Conservation (phyloP, 2,113 vertebrate genomes). For the Cryptomyrus ogoouensis region DNA sequence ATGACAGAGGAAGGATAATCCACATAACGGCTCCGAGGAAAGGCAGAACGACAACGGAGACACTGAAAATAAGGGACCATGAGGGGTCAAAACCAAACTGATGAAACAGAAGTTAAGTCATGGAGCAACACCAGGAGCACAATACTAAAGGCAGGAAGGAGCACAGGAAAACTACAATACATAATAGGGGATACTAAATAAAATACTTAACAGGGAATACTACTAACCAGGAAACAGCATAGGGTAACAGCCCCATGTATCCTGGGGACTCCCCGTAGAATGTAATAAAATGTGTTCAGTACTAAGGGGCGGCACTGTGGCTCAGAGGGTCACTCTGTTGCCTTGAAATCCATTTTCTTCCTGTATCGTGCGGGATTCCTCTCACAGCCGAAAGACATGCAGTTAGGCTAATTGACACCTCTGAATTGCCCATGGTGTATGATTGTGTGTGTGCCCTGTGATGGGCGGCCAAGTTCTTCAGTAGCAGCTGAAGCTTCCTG, state of each 20-base stretch:
- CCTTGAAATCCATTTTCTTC: background rate
- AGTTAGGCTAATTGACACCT: background rate
- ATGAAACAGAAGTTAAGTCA: background rate
- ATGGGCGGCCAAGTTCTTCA: background rate
- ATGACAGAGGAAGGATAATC: background rate
- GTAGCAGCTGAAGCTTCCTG: background rate
- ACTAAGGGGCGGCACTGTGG: background rate
- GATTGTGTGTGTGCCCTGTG: background rate
- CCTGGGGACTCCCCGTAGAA: background rate
- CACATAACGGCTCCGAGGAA: background rate
- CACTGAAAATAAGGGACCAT: background rate
- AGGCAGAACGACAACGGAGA: background rate
- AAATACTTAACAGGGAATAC: background rate
- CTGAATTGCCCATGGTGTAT: background rate
- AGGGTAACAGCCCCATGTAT: background rate
- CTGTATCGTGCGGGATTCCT: background rate
- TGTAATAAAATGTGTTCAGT: background rate
- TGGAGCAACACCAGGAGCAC: background rate
- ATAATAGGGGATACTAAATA: background rate
- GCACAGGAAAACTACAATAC: background rate
- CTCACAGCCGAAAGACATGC: background rate
- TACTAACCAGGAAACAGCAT: background rate
- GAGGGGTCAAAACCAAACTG: background rate
- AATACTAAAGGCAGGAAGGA: background rate
- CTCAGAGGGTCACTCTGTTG: background rate